Evolutionary conservation across 2,888 invertebrate species (phyloP), one percentile per base, ranked within the genome.

Genomic region (Pollenia griseotomentosa): DNA sequence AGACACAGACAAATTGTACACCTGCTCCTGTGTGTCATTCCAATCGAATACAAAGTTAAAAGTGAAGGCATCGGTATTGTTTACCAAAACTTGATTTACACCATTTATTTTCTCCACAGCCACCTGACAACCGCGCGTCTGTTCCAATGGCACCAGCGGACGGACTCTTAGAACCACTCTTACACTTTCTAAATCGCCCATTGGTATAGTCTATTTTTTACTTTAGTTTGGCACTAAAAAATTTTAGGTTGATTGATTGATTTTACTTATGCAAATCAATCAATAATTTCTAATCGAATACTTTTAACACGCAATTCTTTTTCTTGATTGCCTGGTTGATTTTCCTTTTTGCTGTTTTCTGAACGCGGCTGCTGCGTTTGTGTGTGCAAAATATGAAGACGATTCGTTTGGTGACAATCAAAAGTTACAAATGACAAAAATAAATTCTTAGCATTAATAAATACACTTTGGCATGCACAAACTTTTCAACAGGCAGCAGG

Each of bases 21-120:
- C 95, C 55, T 95, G 94, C 66, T 95, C 94, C 90, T 98, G 98
- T 0, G 94, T 94, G 2, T 96, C 94, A n/a, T 95, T 94, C 70
- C 95, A 95, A 40, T 95, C 94, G 90, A 97, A 97, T 0, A 97
- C 97, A 94, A 96, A 95, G 92, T 98, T 98, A 90, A 96, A 98
- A 0, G 97, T 97, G 89, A 97, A 98, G 0, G 96, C 94, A 88
- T 96, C 95, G 68, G 96, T 96, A 73, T 95, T 94, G 82, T 93
- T 93, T 0, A 98, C 95, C 75, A 96, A 94, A 2, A 97, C 95
- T 93, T 97, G 97, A 0, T 95, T 95, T 81, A 95, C 94, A 0
- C 95, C 95, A 0, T 95, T 91, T 2, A 96, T 94, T 2, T 96
- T 95, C 33, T 96, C 95, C 10, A 98, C 94, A 87, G 97, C 96